Evolutionary conservation across 2,888 invertebrate species (phyloP).

Genomic region (Cheilosia vulpina): DNA sequence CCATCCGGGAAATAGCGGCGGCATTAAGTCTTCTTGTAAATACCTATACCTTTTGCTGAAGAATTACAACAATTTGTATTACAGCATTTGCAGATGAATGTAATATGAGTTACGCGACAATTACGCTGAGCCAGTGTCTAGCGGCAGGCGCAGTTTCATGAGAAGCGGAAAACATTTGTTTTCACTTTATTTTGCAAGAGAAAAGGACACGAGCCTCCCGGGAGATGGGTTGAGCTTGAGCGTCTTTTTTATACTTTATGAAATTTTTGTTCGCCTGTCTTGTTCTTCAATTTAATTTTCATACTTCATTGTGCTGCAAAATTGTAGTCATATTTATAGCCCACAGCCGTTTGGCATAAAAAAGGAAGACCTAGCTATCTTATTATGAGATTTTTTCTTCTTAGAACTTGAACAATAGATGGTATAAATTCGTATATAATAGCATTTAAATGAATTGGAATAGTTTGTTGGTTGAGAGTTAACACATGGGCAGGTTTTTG

Average conservation of each 20-base stretch:
- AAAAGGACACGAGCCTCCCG: background rate
- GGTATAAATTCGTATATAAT: background rate
- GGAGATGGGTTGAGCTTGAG: constrained; percentile 9
- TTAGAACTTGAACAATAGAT: constrained; percentile 20
- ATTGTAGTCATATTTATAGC: constrained; percentile 2
- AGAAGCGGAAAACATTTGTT: constrained; percentile 41
- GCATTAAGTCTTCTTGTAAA: background rate
- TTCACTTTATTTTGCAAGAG: constrained; percentile 47
- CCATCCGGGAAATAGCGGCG: constrained; percentile 1
- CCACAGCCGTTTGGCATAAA: background rate
- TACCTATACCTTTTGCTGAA: background rate
- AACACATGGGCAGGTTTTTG: too few relatives aligned
- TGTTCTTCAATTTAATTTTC: constrained; percentile 1
- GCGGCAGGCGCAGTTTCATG: constrained; percentile 19
- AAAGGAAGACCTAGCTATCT: constrained; percentile 34
- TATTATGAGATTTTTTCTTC: constrained; percentile 35
- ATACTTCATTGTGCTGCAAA: constrained; percentile 19
- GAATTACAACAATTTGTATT: constrained; percentile 14
- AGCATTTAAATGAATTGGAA: background rate
- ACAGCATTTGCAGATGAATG: constrained; percentile 10
- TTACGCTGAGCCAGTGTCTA: constrained; percentile 24
- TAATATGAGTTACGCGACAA: constrained; percentile 38
- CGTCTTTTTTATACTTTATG: constrained; percentile 16
- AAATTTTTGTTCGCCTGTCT: background rate
- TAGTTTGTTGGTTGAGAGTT: background rate